phyloP scores from a whole-genome alignment of 2,888 invertebrate species.

The Cordilura impudica region DNA sequence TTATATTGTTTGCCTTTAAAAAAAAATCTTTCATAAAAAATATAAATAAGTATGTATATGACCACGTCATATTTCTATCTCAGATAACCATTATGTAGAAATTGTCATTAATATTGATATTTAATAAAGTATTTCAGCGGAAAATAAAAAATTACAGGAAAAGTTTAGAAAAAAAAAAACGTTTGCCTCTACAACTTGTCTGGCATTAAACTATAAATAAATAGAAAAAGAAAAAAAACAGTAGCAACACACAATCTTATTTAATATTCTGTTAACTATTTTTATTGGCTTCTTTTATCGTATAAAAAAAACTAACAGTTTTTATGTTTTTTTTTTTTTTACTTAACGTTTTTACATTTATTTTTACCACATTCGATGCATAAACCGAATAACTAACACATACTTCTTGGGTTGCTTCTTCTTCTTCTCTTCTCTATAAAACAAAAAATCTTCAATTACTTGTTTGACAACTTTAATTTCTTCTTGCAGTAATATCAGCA shows the following conservation, averaged over 20 bases:
- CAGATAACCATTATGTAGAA: too few species aligned
- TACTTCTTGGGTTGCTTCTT: not conserved
- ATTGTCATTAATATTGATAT: too few species aligned
- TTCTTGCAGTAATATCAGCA: slow-evolving; percentile 3
- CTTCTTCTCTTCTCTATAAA: not conserved
- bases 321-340: not conserved
- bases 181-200: too few species aligned
- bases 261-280: slow-evolving; percentile 27
- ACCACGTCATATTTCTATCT: too few species aligned
- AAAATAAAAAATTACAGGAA: too few species aligned
- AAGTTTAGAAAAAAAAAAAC: too few species aligned
- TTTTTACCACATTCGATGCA: not conserved
- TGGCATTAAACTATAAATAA: too few species aligned
- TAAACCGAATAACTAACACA: slow-evolving; percentile 8
- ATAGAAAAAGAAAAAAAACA: slow-evolving; percentile 23
- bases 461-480: slow-evolving; percentile 41
- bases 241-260: slow-evolving; percentile 23
- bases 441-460: slow-evolving; percentile 30
- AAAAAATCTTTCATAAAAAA: too few species aligned
- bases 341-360: not conserved
- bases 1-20: too few species aligned
- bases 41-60: too few species aligned
- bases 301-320: slow-evolving; percentile 1
- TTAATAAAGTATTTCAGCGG: too few species aligned
- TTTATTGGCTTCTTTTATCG: slow-evolving; percentile 24